Conservation (phyloP, 2,888 invertebrate species). For the Phyllotreta cruciferae region DNA sequence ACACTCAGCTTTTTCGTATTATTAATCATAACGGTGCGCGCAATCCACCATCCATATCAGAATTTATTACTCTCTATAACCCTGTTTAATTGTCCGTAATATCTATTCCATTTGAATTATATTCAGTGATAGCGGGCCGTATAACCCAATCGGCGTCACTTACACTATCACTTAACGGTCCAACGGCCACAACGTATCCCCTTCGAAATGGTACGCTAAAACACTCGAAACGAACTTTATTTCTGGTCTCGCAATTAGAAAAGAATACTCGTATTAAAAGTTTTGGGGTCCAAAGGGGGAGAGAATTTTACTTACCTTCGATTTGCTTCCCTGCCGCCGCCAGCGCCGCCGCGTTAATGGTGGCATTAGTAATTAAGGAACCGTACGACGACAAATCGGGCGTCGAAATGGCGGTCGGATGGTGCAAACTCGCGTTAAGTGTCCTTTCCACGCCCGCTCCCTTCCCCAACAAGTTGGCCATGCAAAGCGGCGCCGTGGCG, state of each 20-base stretch:
- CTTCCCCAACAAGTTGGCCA: constrained; percentile 65
- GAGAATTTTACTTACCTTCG: constrained; percentile 72
- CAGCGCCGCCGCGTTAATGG: constrained; percentile 76
- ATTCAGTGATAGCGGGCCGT: constrained; percentile 29
- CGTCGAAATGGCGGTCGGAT: constrained; percentile 64
- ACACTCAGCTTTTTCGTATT: constrained; percentile 12
- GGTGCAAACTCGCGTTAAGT: constrained; percentile 58
- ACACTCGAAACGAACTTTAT: constrained; percentile 26
- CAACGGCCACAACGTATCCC: constrained; percentile 18
- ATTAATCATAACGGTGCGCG: constrained; percentile 14
- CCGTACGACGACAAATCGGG: constrained; percentile 69
- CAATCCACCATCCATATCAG: constrained; percentile 22
- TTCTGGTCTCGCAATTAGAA: constrained; percentile 21
- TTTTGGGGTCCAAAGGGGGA: not conserved
- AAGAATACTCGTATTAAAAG: not conserved
- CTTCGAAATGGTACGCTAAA: constrained; percentile 17
- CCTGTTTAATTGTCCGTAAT: constrained; percentile 33
- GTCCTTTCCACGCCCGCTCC: constrained; percentile 50
- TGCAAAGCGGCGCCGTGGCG: constrained; percentile 58
- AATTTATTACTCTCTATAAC: constrained; percentile 26
- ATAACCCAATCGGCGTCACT: constrained; percentile 32
- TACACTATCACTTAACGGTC: constrained; percentile 38
- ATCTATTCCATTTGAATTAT: constrained; percentile 33
- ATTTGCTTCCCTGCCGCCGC: constrained; percentile 85
- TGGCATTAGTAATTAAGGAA: constrained; percentile 71